phyloP scores from a whole-genome alignment of 2,888 invertebrate genomes.

The Choristoneura rosaceana region DNA sequence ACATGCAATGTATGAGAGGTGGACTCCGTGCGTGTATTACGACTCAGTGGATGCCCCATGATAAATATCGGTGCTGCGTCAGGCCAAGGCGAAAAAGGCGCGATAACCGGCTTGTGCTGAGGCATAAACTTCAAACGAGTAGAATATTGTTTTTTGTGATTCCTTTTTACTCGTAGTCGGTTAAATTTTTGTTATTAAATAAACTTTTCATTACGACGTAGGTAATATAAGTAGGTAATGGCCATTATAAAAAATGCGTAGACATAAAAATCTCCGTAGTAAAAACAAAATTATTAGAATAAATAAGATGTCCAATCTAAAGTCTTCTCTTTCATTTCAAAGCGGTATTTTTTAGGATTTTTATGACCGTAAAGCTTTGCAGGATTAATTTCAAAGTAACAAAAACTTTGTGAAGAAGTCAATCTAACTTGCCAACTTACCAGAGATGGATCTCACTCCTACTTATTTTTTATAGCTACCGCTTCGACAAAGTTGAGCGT shows the following conservation, averaged over 20 bases:
- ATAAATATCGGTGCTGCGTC: too few relatives aligned
- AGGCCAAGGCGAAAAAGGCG: too few relatives aligned
- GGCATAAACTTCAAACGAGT: too few relatives aligned
- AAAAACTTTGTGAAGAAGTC: slow-evolving; percentile 38
- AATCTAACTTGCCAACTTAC: slow-evolving; percentile 40
- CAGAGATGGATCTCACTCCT: slow-evolving; percentile 19
- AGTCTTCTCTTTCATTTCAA: neutral
- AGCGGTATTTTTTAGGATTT: slow-evolving; percentile 5
- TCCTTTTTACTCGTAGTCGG: too few relatives aligned
- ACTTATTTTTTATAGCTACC: slow-evolving; percentile 32
- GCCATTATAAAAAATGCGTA: neutral
- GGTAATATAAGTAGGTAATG: too few relatives aligned
- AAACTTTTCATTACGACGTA: too few relatives aligned
- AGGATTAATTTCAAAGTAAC: slow-evolving; percentile 40
- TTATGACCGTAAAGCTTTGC: slow-evolving; percentile 27
- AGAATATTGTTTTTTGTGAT: too few relatives aligned
- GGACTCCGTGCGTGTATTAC: too few relatives aligned
- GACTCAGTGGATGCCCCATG: too few relatives aligned
- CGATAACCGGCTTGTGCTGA: too few relatives aligned
- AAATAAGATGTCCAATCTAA: neutral
- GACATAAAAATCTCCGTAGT: neutral
- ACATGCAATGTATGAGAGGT: too few relatives aligned
- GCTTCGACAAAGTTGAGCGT: slow-evolving; percentile 23
- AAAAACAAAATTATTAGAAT: neutral
- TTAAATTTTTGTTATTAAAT: too few relatives aligned